Conservation (phyloP, 2,797 vertebrate genomes). For the Pristis pectinata region DNA sequence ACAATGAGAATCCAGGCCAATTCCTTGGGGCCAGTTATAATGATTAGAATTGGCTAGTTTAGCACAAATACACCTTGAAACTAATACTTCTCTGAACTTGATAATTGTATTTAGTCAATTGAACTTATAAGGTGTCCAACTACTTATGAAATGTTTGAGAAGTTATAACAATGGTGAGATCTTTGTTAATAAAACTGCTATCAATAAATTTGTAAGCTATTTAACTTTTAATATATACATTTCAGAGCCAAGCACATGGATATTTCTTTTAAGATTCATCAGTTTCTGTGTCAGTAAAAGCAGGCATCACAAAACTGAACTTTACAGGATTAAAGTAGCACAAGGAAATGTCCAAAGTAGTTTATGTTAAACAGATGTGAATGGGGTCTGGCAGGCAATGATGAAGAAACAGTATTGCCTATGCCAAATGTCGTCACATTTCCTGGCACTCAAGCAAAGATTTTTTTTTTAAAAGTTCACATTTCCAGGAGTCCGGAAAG, state of each 20-base stretch:
- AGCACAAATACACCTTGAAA: neutral
- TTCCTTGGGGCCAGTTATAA: neutral
- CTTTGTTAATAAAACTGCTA: neutral
- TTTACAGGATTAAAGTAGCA: neutral
- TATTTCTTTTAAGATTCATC: neutral
- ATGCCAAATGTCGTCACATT: neutral
- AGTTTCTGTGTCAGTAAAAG: neutral
- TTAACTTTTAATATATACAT: neutral
- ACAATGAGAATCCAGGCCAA: neutral
- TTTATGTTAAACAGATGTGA: slow-evolving; percentile 5
- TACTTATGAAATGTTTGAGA: neutral
- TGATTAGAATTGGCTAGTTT: neutral
- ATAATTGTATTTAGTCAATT: neutral
- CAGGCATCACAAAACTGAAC: neutral
- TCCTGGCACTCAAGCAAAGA: neutral
- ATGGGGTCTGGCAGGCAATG: neutral
- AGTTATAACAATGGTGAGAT: neutral
- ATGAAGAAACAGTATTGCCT: neutral
- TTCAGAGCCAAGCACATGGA: neutral
- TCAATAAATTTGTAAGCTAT: neutral
- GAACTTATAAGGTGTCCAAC: neutral
- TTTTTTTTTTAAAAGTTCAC: neutral
- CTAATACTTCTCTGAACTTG: neutral
- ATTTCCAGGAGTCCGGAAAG: neutral
- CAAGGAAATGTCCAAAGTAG: neutral